Base-by-base conservation (phyloP, 1,140 invertebrate species). In the Saccostrea echinata region DNA sequence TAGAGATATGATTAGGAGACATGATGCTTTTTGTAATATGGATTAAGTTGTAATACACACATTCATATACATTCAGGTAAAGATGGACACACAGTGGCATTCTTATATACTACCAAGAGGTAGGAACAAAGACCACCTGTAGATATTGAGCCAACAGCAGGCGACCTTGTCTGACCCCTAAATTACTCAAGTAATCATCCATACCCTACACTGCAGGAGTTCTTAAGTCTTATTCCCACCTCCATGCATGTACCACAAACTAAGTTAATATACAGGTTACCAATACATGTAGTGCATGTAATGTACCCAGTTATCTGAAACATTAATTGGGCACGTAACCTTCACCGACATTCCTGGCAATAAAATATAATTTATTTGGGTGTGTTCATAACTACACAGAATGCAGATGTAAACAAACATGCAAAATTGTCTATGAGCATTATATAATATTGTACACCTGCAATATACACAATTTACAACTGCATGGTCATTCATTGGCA, bases 331-430 rank as follows among this genome's bases (percentile, higher is more conserved):
- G 57, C 57, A 13, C 16, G 30, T 30, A 27, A 76, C 24, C 68
- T 27, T 76, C 16, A 30, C 24, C 16, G 24, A 76, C 9, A 33
- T 33, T 76, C 30, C 68, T 76, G 68, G 27, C 27, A 76, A 76
- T 76, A 8, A 76, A 76, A 33, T 6, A 27, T 76, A 76, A 76
- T 76, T 76, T 76, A 33, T 76, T 76, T 76, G 68, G 68, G 68
- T 76, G 68, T 76, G 68, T 30, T 76, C 68, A 30, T 76, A 76
- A 30, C 27, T 33, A 27, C 9, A 76, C 16, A 76, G 27, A 30
- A 33, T 76, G 64, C 12, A 30, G 68, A 30, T 27, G 68, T 76
- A 76, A 76, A 76, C 68, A 76, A 2, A 76, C 68, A 76, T 76
- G 68, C 68, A 76, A 27, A 33, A 76, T 76, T 76, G 68, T 30